Base-by-base conservation (phyloP, 2,888 invertebrate species). In the Deilephila elpenor region DNA sequence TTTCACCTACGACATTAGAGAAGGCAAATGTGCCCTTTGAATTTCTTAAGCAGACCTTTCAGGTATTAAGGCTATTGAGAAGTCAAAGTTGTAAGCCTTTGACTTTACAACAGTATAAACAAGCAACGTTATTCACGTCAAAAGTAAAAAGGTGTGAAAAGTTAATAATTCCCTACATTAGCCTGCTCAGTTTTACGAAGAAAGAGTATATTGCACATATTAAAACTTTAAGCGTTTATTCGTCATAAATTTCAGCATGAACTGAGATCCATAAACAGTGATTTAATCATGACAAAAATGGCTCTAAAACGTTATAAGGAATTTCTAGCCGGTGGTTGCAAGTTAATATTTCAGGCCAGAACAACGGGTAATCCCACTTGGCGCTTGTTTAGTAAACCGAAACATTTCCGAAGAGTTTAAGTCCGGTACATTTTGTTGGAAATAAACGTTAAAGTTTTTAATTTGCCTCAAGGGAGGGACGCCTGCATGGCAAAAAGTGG, bases 371-470 rank as follows among this genome's bases (percentile, higher is more conserved):
- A 78, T 78, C 76, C 74, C 73, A 56, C 73, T 71, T 71, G 74
- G 56, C 73, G 61, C 74, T 75, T 76, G 70, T 78, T 78, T 74
- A 32, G 61, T 74, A 77, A 79, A 75, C 75, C 64, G 72, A 75
- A 75, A 76, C 64, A 74, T 75, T 81, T 75, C 76, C 72, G 75
- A 74, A 80, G 77, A 71, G 62, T 71, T 75, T 74, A 71, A 73
- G 61, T 62, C 70, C 59, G 51, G n/a, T 32, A 60, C 60, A 71
- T 73, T 71, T 77, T 70, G 73, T 77, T 74, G 59, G 73, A 60
- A 51, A 25, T n/a, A 59, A 75, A 78, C 75, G 74, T 73, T 76
- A 76, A 81, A 83, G 77, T 82, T 84, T 82, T 81, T 77, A 77
- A 82, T 80, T 73, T 78, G 61, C 53, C 80, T 71, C 75, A 20